Base-by-base conservation (phyloP, 64 coral and sea anemone genomes). In the Exaiptasia diaphana region DNA sequence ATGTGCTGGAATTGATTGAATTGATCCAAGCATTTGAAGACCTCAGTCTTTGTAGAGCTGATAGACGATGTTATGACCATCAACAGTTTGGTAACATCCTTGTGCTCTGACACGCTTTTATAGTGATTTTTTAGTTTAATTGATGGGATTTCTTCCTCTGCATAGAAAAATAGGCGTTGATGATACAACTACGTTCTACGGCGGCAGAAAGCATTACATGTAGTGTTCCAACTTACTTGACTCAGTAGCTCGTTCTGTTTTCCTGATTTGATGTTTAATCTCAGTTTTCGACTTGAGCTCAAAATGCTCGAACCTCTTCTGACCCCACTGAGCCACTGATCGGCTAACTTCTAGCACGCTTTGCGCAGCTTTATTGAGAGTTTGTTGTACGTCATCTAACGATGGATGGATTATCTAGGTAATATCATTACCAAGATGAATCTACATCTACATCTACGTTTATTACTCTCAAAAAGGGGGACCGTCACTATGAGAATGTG, bases 311-410 rank as follows among this genome's bases (percentile, higher is more conserved):
- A 89, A 82, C 36, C 91, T 69, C 40, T 89, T 94, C 64, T 94
- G 91, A n/a, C 91, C 91, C 91, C 91, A 94, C 63, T 94, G 91
- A 38, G 70, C 91, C 17, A 94, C 91, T 73, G 73, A 94, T 46
- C 91, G 91, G 49, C 74, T 89, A 57, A 94, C 85, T 68, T 88
- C 91, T 23, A 94, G 41, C 25, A 94, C 86, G 9, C 78, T 72
- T 28, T 94, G 91, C 3, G 85, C 31, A 11, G 85, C 91, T 85
- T 94, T 94, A 52, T 94, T 94, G 21, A 94, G 67, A 10, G 91
- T 71, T 34, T 94, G 91, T 53, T 94, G 91, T 39, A 94, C 79
- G 34, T 94, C 91, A 28, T 94, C 91, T 41, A 94, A 35, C 14
- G 85, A 78, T 2, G 91, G 91, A 38, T 84, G 79, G 73, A 88